phyloP scores from a whole-genome alignment of 2,888 invertebrate genomes.

The Heliconius erato region DNA sequence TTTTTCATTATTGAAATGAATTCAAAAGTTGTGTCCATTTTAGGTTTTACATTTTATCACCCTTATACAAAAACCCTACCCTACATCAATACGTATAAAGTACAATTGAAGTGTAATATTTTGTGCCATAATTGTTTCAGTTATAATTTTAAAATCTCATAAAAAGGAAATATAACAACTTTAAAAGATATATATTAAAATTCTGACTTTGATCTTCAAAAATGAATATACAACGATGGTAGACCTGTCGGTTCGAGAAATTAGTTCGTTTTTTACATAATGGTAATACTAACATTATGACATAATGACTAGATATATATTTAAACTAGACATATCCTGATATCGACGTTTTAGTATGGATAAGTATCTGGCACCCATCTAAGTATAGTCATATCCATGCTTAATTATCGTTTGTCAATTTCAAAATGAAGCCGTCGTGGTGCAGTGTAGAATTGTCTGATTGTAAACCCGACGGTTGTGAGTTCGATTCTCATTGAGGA shows the following conservation, averaged over 20 bases:
- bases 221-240: constrained; percentile 6
- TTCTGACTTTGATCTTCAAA: neutral
- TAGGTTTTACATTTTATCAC: neutral
- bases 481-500: no score
- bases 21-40: neutral
- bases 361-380: neutral
- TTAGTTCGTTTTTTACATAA: neutral
- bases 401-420: constrained; percentile 18
- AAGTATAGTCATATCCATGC: neutral
- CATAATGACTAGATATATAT: neutral
- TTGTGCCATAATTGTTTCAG: constrained; percentile 29
- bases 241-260: neutral
- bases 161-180: neutral
- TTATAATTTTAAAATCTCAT: neutral
- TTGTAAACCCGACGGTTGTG: no score
- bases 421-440: neutral
- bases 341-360: neutral
- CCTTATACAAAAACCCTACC: neutral
- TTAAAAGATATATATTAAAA: neutral
- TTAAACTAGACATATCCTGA: neutral
- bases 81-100: neutral
- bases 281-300: neutral
- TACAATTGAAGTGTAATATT: constrained; percentile 30
- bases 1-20: neutral
- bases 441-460: no score